Base-by-base conservation (phyloP, 2,888 invertebrate species). In the Asteroscopus sphinx region DNA sequence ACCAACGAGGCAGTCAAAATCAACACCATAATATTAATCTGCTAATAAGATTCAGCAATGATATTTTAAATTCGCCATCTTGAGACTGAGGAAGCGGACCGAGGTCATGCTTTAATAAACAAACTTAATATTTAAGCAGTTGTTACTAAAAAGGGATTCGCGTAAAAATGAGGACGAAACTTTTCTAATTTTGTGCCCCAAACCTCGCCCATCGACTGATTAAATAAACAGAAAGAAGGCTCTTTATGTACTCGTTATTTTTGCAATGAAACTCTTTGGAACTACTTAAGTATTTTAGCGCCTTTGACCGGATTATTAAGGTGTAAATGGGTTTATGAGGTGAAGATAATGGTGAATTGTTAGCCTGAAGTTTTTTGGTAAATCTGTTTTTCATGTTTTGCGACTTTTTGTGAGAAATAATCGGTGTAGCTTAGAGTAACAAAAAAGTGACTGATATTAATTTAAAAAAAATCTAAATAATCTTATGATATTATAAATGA, bases 51-150 rank as follows among this genome's bases (percentile, higher is more conserved):
- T 28, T 36, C 45, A 11, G 12, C 58, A 58, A 70, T 42, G 64
- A 64, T 64, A 64, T 65, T 56, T 53, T 41, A 54, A 59, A 52
- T 54, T 41, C 12, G 21, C 55, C 56, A 53, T 69, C 61, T 56
- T 60, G 21, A 64, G 66, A 71, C 62, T 73, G 63, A 47, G 64
- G 66, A 80, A 76, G 64, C 68, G 35, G 13, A 15, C 26, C 32
- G 26, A 77, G 69, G 73, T 42, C 67, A 54, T 61, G 67, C 58
- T 76, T 79, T 82, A 76, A 76, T 81, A 85, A 85, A 80, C 80
- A 79, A 82, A 81, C 77, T 81, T 82, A 86, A 87, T 87, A 87
- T 86, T 87, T 86, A 81, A 86, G 81, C 79, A 82, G 80, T 85
- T 81, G 80, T 80, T 80, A 77, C 73, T 75, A 64, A 77, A 77